Evolutionary conservation across 2,113 vertebrate species (phyloP).

Genomic region (Amia ocellicauda): DNA sequence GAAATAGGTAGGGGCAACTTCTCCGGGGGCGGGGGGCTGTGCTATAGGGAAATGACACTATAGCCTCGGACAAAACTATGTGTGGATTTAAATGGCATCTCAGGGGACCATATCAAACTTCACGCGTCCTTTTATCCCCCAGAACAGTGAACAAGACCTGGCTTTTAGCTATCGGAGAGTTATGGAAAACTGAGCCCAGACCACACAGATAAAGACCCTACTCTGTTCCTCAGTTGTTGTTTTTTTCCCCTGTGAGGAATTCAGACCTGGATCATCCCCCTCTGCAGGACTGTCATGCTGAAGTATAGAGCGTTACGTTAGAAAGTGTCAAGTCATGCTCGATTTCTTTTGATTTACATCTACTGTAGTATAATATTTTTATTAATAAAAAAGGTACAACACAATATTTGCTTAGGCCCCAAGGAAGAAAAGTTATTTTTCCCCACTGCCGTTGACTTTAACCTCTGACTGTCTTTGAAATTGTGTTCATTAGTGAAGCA

Average conservation of each 20-base stretch:
- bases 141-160: conserved; percentile 81
- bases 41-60: conserved; percentile 36
- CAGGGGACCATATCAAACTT: conserved; percentile 84
- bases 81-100: conserved; percentile 75
- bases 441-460: too few relatives aligned
- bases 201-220: conserved; percentile 91
- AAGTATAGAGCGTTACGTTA: too few relatives aligned
- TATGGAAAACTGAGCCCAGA: conserved; percentile 70
- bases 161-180: conserved; percentile 77
- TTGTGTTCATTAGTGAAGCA: too few relatives aligned
- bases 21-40: conserved; percentile 27
- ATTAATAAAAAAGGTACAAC: too few relatives aligned
- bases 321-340: too few relatives aligned
- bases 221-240: conserved; percentile 67
- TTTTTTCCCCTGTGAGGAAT: conserved; percentile 36
- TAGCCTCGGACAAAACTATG: conserved; percentile 54
- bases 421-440: too few relatives aligned
- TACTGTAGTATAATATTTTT: too few relatives aligned
- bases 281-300: too few relatives aligned
- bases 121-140: conserved; percentile 78
- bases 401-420: too few relatives aligned
- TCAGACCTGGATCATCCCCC: conserved; percentile 55
- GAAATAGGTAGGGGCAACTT: conserved; percentile 14
- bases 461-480: too few relatives aligned
- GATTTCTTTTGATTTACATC: too few relatives aligned